Evolutionary conservation across 2,888 invertebrate genomes (phyloP), one percentile per base, ranked within the genome.

Genomic region (Diploptera punctata): DNA sequence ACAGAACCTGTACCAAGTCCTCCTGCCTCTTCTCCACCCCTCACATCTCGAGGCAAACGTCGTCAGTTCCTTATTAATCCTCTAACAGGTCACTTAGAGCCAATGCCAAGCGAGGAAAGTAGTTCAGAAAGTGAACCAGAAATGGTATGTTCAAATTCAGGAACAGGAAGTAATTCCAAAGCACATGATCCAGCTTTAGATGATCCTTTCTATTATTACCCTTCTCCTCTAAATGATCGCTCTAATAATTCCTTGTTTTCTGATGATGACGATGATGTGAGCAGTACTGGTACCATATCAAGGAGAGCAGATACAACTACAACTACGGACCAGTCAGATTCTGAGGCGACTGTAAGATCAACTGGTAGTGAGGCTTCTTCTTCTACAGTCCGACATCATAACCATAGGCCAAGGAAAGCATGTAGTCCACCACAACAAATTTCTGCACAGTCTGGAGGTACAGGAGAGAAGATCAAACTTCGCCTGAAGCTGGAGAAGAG

Each of bases 41-140:
- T 78, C 31, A 79, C 78, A 18, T 78, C 79, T 9, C 72, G 78
- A 31, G 90, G 90, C 73, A 91, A 91, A 80, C 89, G 88, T 81
- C 88, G 90, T 79, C 93, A 93, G 84, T 93, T 93, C 86, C 89
- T 96, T 57, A 94, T 96, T 78, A 97, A 96, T 85, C 95, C 96
- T 0, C 86, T 95, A 75, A 95, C 96, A 76, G 93, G 95, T 49
- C 80, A 94, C 80, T 86, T 96, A 79, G 95, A 95, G 79, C 90
- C 92, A 2, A 92, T 93, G 83, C 90, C 91, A 31, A 65, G 65
- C 29, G 88, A 88, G 77, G 89, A 89, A 76, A 89, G 89, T 74
- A 88, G 87, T 75, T 89, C 89, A 0, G 90, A 91, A 77, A 84
- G 87, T 75, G 87, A 87, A 75, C 80, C 79, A 47, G 86, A 86